These are phyloP conservation scores for Megamerina dolium DNA, from an alignment of 2,888 invertebrate genomes.

Conservation along the genomic window DNA sequence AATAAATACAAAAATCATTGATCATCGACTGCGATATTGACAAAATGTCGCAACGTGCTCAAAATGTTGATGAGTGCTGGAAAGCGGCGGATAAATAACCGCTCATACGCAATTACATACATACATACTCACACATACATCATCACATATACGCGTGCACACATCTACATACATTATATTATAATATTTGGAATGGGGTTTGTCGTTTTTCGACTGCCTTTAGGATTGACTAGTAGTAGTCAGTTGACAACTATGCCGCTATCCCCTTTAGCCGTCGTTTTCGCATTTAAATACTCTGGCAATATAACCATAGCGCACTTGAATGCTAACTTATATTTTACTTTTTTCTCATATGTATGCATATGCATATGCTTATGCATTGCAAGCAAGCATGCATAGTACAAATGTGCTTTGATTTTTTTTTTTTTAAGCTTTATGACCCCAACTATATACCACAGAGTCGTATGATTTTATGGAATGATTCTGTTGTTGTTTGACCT, in stretches of 20 bases:
- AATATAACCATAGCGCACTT: neutral
- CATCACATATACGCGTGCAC: no score
- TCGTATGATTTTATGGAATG: neutral
- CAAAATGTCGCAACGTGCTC: constrained; percentile 48
- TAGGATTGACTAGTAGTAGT: no score
- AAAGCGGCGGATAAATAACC: neutral
- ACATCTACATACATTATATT: no score
- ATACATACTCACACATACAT: no score
- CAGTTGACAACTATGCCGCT: no score
- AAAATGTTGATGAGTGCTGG: constrained; percentile 38
- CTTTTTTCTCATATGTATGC: neutral
- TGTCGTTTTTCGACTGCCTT: no score
- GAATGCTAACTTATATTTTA: neutral
- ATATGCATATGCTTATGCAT: neutral
- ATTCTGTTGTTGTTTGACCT: constrained; percentile 14
- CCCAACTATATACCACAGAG: neutral
- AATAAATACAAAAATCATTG: constrained; percentile 44
- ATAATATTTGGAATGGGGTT: no score
- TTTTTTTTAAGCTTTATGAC: neutral
- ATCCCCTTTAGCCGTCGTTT: no score
- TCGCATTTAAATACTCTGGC: no score
- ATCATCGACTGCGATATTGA: constrained; percentile 43
- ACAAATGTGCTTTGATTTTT: no score
- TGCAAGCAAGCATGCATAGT: neutral
- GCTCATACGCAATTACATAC: neutral